phyloP scores from a whole-genome alignment of 2,888 invertebrate genomes.

The Chymomyza caudatula region DNA sequence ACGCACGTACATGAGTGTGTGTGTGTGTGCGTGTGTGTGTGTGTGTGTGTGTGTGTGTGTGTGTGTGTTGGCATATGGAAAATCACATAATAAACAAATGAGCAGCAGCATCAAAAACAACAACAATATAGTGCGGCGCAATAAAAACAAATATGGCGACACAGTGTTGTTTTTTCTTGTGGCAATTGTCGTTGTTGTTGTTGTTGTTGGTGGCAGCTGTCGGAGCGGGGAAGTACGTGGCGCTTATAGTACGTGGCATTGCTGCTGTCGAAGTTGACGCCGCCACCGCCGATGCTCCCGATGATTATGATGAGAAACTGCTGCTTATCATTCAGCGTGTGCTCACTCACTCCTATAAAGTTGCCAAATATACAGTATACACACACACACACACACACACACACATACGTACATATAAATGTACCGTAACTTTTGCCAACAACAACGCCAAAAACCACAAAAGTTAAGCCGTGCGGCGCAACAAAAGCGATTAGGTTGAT shows the following conservation, averaged over 20 bases:
- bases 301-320: constrained; percentile 30
- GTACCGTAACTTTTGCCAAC: constrained; percentile 27
- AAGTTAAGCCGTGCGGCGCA: constrained; percentile 74
- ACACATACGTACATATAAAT: too few species aligned
- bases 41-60: constrained; percentile 17
- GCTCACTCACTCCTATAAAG: constrained; percentile 12
- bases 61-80: constrained; percentile 57
- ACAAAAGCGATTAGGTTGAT: constrained; percentile 74
- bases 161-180: constrained; percentile 17
- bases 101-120: constrained; percentile 4
- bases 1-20: constrained; percentile 1
- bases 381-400: neutral
- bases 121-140: constrained; percentile 46
- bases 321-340: constrained; percentile 65
- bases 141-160: constrained; percentile 72
- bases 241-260: constrained; percentile 2
- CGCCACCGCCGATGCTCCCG: constrained; percentile 11
- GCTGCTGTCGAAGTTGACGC: constrained; percentile 10
- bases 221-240: constrained; percentile 3
- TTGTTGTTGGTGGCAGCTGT: neutral
- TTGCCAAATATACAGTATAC: neutral
- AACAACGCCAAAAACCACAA: constrained; percentile 47
- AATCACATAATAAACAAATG: constrained; percentile 71
- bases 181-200: constrained; percentile 1
- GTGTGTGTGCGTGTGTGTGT: neutral